A percentile compares a stretch with the other conserved stretches of the same genome.
Conservation (phyloP, 2,113 vertebrate genomes). For the Nibea coibor region DNA sequence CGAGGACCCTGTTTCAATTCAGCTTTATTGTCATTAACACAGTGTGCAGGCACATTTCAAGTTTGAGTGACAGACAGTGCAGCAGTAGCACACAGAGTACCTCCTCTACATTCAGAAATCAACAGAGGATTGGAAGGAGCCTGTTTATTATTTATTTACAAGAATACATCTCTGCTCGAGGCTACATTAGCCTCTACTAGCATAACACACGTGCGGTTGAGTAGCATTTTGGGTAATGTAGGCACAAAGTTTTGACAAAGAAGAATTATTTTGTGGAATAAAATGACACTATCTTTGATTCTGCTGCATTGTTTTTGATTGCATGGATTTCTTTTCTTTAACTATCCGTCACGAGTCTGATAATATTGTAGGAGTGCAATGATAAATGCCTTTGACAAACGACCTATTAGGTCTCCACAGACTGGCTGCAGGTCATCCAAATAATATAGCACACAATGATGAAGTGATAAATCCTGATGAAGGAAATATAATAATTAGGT, state of each 20-base stretch:
- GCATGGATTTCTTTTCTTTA: too few species aligned
- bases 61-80: too few species aligned
- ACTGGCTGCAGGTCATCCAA: neutral
- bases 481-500: too few species aligned
- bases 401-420: too few species aligned
- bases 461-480: neutral
- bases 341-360: neutral
- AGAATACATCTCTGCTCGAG: neutral
- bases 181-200: neutral
- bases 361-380: neutral
- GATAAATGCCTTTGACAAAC: slow-evolving; percentile 1
- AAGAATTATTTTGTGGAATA: neutral
- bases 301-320: neutral
- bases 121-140: too few species aligned
- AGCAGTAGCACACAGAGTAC: too few species aligned
- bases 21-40: too few species aligned
- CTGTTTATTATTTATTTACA: too few species aligned
- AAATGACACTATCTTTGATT: neutral
- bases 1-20: too few species aligned
- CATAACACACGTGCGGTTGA: neutral
- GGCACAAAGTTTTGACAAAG: neutral
- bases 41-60: too few species aligned
- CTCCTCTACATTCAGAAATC: too few species aligned
- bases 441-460: neutral
- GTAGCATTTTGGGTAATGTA: neutral